Percentiles rank a stretch among this genome's conserved stretches.
phyloP scores from a whole-genome alignment of 2,113 vertebrate genomes.

The Indicator indicator region DNA sequence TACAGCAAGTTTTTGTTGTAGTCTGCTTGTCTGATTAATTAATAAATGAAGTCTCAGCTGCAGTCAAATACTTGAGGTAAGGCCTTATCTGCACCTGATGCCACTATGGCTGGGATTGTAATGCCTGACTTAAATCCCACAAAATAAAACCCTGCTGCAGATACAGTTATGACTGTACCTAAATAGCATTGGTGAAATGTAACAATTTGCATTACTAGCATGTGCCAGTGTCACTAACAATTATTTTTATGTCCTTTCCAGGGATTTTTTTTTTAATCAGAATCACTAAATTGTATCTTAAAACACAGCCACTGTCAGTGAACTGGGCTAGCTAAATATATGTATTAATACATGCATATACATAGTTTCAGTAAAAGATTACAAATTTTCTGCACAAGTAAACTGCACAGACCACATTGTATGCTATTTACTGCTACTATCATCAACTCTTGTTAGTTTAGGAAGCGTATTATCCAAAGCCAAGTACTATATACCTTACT shows the following conservation, averaged over 20 bases:
- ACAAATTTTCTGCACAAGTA: background rate
- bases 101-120: background rate
- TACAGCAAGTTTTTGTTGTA: background rate
- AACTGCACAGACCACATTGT: background rate
- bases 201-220: background rate
- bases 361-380: background rate
- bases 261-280: background rate
- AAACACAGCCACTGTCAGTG: background rate
- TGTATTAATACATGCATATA: background rate
- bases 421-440: background rate
- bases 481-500: background rate
- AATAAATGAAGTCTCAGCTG: background rate
- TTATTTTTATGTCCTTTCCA: background rate
- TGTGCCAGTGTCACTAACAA: background rate
- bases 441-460: background rate
- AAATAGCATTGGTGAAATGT: background rate
- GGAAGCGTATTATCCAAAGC: background rate
- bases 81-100: background rate
- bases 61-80: background rate
- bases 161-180: background rate
- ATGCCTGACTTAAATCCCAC: rapidly evolving
- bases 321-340: background rate
- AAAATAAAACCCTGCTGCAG: background rate
- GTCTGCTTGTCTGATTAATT: background rate
- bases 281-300: background rate